phyloP scores from a whole-genome alignment of 2,113 vertebrate genomes.

The Perccottus glenii region DNA sequence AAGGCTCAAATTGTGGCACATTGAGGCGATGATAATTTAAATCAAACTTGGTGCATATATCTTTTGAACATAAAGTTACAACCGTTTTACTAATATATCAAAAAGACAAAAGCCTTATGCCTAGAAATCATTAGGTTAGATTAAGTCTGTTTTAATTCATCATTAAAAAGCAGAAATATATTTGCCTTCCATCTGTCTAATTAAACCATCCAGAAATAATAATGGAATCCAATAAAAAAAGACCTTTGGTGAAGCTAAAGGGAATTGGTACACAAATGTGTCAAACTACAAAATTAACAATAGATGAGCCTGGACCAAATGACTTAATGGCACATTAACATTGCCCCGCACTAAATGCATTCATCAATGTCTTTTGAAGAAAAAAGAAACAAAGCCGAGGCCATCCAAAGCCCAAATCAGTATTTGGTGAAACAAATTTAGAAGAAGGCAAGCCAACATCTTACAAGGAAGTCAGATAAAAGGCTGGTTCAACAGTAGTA shows the following conservation, averaged over 20 bases:
- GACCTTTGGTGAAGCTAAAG: conserved; percentile 65
- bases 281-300: conserved; percentile 24
- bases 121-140: background rate
- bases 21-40: background rate
- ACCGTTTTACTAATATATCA: background rate
- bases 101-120: background rate
- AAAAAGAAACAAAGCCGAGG: background rate
- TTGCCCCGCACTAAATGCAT: conserved; percentile 28
- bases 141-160: background rate
- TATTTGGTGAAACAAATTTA: conserved; percentile 13
- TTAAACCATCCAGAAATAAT: conserved; percentile 6
- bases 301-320: conserved; percentile 13
- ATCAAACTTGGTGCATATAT: background rate
- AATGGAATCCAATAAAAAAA: conserved; percentile 5
- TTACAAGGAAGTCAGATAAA: conserved; percentile 3
- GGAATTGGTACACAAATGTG: conserved; percentile 28
- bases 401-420: conserved; percentile 1
- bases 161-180: background rate
- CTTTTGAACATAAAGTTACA: background rate
- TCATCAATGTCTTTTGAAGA: background rate
- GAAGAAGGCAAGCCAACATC: conserved; percentile 27
- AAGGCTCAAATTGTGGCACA: conserved; percentile 2
- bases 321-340: conserved; percentile 31
- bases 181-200: conserved; percentile 3
- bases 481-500: conserved; percentile 6